phyloP scores from a whole-genome alignment of 2,113 vertebrate species.

The Spea multiplicata region DNA sequence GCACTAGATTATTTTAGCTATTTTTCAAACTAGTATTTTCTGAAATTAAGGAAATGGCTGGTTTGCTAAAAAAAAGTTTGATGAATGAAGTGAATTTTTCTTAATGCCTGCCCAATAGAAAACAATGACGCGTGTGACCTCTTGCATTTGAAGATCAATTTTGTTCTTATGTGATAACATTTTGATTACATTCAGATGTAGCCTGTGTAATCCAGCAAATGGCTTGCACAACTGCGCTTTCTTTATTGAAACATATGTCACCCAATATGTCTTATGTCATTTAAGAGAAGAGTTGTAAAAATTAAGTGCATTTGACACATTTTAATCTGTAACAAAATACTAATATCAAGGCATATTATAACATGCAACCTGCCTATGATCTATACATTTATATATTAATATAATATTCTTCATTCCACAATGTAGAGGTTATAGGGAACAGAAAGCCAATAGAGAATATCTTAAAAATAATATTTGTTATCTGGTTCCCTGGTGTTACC shows the following conservation, averaged over 20 bases:
- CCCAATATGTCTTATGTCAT: neutral
- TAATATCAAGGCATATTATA: neutral
- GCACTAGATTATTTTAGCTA: too few relatives aligned
- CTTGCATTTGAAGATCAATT: constrained; percentile 3
- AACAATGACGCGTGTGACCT: neutral
- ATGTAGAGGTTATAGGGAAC: too few relatives aligned
- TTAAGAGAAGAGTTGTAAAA: neutral
- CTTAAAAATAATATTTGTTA: too few relatives aligned
- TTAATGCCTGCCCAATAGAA: neutral
- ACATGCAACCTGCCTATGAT: neutral
- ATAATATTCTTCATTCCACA: too few relatives aligned
- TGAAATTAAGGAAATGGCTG: neutral
- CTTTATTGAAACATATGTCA: neutral
- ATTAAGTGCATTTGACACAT: neutral
- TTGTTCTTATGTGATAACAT: neutral
- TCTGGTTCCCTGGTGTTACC: too few relatives aligned
- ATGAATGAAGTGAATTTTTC: neutral
- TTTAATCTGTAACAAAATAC: neutral
- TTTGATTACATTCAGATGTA: neutral
- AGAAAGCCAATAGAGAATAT: too few relatives aligned
- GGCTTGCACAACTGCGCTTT: neutral
- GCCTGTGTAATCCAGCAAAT: neutral
- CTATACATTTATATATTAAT: too few relatives aligned
- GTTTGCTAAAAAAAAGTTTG: neutral
- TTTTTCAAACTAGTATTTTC: too few relatives aligned